These are phyloP conservation scores for Dendropsophus ebraccatus DNA, from an alignment of 2,113 vertebrate species.

Conservation along the genomic window DNA sequence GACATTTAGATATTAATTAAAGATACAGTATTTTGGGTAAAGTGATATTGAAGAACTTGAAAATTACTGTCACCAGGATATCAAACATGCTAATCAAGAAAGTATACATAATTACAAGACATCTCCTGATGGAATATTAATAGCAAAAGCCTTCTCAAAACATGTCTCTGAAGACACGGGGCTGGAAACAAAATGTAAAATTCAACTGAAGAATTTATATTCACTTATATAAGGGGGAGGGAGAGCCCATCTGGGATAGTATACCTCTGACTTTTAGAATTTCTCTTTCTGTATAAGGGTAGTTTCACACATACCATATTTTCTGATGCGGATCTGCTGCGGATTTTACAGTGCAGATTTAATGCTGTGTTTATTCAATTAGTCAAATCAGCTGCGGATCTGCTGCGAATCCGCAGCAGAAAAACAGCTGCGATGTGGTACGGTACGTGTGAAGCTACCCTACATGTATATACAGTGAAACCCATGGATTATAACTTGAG, in stretches of 20 bases:
- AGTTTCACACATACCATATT: no score
- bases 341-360: no score
- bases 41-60: neutral
- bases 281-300: no score
- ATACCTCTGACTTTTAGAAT: no score
- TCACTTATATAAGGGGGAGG: neutral
- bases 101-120: neutral
- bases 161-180: neutral
- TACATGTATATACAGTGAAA: no score
- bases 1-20: slow-evolving; percentile 11
- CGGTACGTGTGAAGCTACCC: no score
- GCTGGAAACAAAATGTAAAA: neutral
- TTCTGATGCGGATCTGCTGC: no score
- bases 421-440: no score
- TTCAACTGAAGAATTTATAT: neutral
- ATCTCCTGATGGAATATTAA: neutral
- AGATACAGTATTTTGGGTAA: neutral
- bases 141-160: neutral
- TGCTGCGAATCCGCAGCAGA: no score
- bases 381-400: no score
- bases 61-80: neutral
- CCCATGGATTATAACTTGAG: no score
- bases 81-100: slow-evolving; percentile 15
- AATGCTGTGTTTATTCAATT: no score
- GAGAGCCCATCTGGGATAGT: neutral